phyloP scores from a whole-genome alignment of 2,113 vertebrate species.

The Rhinoderma darwinii region DNA sequence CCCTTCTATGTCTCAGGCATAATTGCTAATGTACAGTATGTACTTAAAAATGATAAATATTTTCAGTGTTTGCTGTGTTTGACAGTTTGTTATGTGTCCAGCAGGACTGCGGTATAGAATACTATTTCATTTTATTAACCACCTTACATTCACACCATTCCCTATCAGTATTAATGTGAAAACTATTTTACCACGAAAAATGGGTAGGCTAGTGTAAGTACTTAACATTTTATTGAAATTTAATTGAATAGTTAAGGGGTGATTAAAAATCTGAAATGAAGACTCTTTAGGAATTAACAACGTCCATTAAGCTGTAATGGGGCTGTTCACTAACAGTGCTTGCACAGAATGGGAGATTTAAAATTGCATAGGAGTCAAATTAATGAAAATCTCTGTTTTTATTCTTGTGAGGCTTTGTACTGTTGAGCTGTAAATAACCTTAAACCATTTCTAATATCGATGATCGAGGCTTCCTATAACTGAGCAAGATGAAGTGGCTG shows the following conservation, averaged over 20 bases:
- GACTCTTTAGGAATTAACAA: constrained; percentile 91
- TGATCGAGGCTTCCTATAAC: not conserved
- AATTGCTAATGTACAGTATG: not conserved
- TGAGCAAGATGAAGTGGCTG: not conserved
- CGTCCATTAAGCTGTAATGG: constrained; percentile 95
- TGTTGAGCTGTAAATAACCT: constrained; percentile 66
- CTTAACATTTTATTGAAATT: constrained; percentile 91
- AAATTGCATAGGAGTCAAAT: constrained; percentile 86
- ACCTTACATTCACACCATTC: constrained; percentile 78
- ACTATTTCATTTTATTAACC: constrained; percentile 75
- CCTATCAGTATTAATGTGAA: constrained; percentile 79
- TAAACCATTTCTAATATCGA: constrained; percentile 55
- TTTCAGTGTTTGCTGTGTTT: not conserved
- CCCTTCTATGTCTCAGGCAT: not conserved
- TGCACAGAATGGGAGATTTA: constrained; percentile 87
- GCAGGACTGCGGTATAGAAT: constrained; percentile 66
- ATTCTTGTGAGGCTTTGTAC: constrained; percentile 76
- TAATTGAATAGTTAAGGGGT: constrained; percentile 94
- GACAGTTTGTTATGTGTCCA: constrained; percentile 60
- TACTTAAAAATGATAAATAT: constrained; percentile 10
- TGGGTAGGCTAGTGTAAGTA: constrained; percentile 86
- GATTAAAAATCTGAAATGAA: constrained; percentile 97
- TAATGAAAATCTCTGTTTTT: constrained; percentile 86
- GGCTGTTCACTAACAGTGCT: constrained; percentile 84
- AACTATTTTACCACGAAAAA: constrained; percentile 85